Evolutionary conservation across 2,797 vertebrate genomes (phyloP).

Genomic region (Hyperoplus immaculatus): DNA sequence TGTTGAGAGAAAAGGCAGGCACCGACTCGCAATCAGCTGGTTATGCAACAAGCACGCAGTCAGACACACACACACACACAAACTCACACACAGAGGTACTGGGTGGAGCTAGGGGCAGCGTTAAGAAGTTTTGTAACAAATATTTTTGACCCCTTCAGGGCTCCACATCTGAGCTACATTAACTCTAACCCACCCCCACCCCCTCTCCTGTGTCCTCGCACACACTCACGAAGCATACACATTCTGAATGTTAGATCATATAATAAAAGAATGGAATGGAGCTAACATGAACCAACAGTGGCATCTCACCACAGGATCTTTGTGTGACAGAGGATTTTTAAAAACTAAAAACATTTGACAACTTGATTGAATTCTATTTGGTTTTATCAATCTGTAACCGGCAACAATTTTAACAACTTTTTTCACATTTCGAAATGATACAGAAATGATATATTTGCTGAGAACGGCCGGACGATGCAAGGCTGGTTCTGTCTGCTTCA

Average conservation of each 20-base stretch:
- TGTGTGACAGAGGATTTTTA: background rate
- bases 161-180: conserved; percentile 67
- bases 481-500: background rate
- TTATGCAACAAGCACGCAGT: conserved; percentile 63
- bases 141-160: conserved; percentile 37
- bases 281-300: background rate
- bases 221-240: background rate
- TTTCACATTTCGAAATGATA: background rate
- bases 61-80: conserved; percentile 22
- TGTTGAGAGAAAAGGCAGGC: conserved; percentile 50
- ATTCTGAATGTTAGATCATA: conserved; percentile 1
- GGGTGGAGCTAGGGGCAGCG: conserved; percentile 6
- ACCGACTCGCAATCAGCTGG: conserved; percentile 50
- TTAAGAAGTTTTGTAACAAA: conserved; percentile 64
- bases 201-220: conserved; percentile 6
- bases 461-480: background rate
- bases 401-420: background rate
- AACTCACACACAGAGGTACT: conserved; percentile 19
- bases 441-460: background rate
- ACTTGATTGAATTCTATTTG: background rate
- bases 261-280: background rate
- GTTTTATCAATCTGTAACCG: conserved; percentile 31
- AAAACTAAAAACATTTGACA: conserved; percentile 5
- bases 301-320: background rate
- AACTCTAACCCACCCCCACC: background rate